A percentile compares a stretch with the other conserved stretches of the same genome.
Conservation (phyloP, 1,140 invertebrate species). For the Laupala kohalensis region DNA sequence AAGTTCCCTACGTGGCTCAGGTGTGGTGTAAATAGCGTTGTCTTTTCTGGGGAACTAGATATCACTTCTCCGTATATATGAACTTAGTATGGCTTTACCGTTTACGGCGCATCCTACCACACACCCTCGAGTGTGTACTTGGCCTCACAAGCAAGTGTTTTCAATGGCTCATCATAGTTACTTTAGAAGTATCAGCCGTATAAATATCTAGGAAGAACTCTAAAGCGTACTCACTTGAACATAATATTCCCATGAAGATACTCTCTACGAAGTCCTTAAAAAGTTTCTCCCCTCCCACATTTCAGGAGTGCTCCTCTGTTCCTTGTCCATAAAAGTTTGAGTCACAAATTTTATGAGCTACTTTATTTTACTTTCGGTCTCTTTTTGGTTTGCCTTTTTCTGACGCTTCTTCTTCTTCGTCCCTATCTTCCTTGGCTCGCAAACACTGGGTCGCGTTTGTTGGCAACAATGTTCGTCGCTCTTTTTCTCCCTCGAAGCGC, state of each 20-base stretch:
- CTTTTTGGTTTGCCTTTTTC: background rate
- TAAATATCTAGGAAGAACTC: background rate
- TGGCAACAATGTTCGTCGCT: background rate
- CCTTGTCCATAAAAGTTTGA: background rate
- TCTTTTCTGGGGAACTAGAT: background rate
- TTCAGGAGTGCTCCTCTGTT: background rate
- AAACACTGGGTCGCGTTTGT: background rate
- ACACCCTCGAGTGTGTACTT: background rate
- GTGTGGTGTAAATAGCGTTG: background rate
- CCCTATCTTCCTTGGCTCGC: background rate
- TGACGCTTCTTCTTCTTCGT: background rate
- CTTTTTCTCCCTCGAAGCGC: background rate
- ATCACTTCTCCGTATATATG: background rate
- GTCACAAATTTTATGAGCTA: background rate
- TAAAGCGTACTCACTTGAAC: background rate
- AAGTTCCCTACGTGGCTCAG: background rate
- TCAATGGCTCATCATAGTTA: background rate
- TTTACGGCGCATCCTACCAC: background rate
- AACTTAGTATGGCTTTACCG: background rate
- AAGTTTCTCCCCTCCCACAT: background rate
- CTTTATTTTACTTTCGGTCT: background rate
- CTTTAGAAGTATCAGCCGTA: background rate
- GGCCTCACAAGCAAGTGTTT: background rate
- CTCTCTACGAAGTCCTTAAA: background rate
- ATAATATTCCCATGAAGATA: background rate